These are phyloP conservation scores for Glaucomys volans DNA, from an alignment of 2,113 vertebrate species.

Conservation along the genomic window DNA sequence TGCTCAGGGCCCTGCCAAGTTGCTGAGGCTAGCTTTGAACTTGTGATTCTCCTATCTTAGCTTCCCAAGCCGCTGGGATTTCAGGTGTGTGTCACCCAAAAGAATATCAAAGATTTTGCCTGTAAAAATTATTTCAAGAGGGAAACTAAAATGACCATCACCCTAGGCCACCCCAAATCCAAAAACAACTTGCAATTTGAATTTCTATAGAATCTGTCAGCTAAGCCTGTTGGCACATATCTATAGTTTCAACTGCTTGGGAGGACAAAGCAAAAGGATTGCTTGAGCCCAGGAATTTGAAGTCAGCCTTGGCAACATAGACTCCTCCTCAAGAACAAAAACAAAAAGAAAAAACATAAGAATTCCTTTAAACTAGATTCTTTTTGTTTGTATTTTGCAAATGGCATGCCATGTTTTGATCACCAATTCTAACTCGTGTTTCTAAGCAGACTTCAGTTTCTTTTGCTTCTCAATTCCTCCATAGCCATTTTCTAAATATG, in stretches of 20 bases:
- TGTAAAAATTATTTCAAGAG: neutral
- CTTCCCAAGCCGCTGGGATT: too few species aligned
- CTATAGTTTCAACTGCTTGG: neutral
- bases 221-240: too few species aligned
- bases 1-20: too few species aligned
- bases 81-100: too few species aligned
- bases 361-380: constrained; percentile 15
- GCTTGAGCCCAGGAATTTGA: neutral
- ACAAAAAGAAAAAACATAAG: neutral
- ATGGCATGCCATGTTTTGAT: neutral
- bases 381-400: constrained; percentile 12
- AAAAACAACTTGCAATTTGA: neutral
- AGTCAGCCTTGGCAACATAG: neutral
- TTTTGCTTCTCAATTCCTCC: neutral
- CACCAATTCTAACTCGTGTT: neutral
- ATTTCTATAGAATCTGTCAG: neutral
- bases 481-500: neutral
- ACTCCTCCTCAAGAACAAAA: neutral
- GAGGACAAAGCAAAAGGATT: neutral
- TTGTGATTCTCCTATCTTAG: too few species aligned
- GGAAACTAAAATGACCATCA: neutral
- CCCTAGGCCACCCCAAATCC: neutral
- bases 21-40: too few species aligned
- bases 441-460: neutral
- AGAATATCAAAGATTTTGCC: neutral